A percentile compares a stretch with the other conserved stretches of the same genome.
Evolutionary conservation across 2,888 invertebrate genomes (phyloP).

Genomic region (Parnassius apollo): DNA sequence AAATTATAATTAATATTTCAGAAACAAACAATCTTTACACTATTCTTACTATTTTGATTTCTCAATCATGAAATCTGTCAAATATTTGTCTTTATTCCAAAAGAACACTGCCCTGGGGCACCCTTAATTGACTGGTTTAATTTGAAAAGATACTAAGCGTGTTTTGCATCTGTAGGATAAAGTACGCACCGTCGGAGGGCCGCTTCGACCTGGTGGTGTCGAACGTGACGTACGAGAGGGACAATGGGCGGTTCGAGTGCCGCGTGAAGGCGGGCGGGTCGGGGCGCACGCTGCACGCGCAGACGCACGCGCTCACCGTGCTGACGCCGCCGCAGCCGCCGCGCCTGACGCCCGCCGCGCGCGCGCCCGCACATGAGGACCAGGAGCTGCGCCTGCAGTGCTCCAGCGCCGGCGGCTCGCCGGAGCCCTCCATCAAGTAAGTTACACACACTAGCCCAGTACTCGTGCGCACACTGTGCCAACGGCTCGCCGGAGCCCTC

Average conservation of each 20-base stretch:
- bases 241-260: conserved; percentile 96
- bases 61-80: too few relatives aligned
- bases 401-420: conserved; percentile 93
- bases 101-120: too few relatives aligned
- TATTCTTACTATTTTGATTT: too few relatives aligned
- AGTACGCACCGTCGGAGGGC: conserved; percentile 89
- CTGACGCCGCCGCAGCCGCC: conserved; percentile 92
- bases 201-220: conserved; percentile 94
- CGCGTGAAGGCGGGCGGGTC: conserved; percentile 91
- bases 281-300: conserved; percentile 90
- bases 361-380: conserved; percentile 91
- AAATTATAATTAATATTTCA: too few relatives aligned
- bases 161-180: conserved; percentile 79
- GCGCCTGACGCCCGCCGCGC: conserved; percentile 86
- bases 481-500: too few relatives aligned
- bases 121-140: too few relatives aligned
- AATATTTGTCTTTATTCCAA: too few relatives aligned
- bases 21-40: too few relatives aligned
- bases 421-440: conserved; percentile 87
- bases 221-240: conserved; percentile 93
- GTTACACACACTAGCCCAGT: too few relatives aligned
- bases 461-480: too few relatives aligned
- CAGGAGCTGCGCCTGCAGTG: conserved; percentile 88
- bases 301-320: conserved; percentile 91
- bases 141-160: too few relatives aligned